These are phyloP conservation scores for Phyllostomus hastatus DNA, from an alignment of 2,113 vertebrate species.

Conservation along the genomic window DNA sequence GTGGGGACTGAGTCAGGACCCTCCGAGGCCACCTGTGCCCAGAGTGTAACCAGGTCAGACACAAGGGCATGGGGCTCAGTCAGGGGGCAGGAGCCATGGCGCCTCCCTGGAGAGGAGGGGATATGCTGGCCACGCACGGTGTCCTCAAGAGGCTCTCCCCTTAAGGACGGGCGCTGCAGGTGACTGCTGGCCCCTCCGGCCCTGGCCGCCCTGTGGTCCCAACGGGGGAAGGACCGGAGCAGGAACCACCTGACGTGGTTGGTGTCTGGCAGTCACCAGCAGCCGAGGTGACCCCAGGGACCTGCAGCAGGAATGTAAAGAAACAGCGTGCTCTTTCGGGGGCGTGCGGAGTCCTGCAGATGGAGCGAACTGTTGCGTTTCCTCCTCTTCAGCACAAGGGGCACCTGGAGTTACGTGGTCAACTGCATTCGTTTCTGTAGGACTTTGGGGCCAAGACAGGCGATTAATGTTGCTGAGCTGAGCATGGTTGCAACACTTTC, in stretches of 20 bases:
- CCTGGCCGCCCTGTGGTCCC: too few relatives aligned
- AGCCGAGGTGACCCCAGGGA: background rate
- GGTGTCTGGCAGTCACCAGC: too few relatives aligned
- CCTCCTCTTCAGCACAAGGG: background rate
- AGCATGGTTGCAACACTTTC: conserved; percentile 33
- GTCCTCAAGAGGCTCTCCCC: background rate
- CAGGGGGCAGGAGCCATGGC: background rate
- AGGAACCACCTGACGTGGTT: fast-evolving
- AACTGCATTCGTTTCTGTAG: background rate
- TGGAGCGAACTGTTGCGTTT: background rate
- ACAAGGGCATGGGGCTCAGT: fast-evolving
- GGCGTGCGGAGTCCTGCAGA: background rate
- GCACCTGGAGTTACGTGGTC: background rate
- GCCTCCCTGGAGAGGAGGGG: background rate
- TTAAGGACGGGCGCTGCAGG: background rate
- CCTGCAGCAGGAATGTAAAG: background rate
- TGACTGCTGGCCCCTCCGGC: fast-evolving
- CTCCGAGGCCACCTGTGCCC: background rate
- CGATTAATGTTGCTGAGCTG: background rate
- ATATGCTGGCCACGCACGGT: background rate
- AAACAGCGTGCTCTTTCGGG: background rate
- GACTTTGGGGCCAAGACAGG: background rate
- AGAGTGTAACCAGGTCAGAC: fast-evolving
- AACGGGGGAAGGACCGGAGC: fast-evolving
- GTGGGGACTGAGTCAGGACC: too few relatives aligned